Evolutionary conservation across 2,113 vertebrate genomes (phyloP).

Genomic region (Felis chaus): DNA sequence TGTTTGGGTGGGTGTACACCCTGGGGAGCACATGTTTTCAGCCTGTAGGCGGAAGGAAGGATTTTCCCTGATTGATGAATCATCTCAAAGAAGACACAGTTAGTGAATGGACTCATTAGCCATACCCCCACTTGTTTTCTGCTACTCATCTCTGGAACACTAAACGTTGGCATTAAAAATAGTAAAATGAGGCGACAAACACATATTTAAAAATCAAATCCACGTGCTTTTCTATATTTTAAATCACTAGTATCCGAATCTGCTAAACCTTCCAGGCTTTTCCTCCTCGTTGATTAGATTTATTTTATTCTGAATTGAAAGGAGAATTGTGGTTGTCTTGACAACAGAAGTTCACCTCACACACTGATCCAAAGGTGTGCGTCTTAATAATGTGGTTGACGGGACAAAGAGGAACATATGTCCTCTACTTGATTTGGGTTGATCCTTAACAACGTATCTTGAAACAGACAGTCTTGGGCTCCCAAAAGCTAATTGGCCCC

Average conservation of each 20-base stretch:
- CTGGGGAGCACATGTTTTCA: neutral
- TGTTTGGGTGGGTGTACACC: slow-evolving; percentile 39
- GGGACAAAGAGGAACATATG: slow-evolving; percentile 59
- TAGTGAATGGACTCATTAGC: neutral
- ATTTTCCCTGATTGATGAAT: slow-evolving; percentile 57
- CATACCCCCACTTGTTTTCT: slow-evolving; percentile 24
- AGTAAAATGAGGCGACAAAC: slow-evolving; percentile 62
- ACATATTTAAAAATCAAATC: slow-evolving; percentile 71
- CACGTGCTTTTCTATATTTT: slow-evolving; percentile 62
- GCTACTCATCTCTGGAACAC: neutral
- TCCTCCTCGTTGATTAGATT: slow-evolving; percentile 77
- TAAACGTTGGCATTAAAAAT: slow-evolving; percentile 50
- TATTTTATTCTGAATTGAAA: slow-evolving; percentile 85
- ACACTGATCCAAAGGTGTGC: slow-evolving; percentile 68
- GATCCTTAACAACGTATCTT: slow-evolving; percentile 62
- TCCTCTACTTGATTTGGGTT: slow-evolving; percentile 61
- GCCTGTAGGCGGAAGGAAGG: slow-evolving; percentile 27
- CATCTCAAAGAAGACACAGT: slow-evolving; percentile 43
- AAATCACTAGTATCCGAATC: slow-evolving; percentile 69
- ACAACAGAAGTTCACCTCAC: slow-evolving; percentile 81
- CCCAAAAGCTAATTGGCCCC: slow-evolving; percentile 5
- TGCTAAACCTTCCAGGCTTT: slow-evolving; percentile 63
- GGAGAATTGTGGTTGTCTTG: slow-evolving; percentile 85
- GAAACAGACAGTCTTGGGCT: slow-evolving; percentile 48
- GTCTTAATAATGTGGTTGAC: slow-evolving; percentile 31